A percentile compares a stretch with the other conserved stretches of the same genome.
phyloP scores from a whole-genome alignment of 1,140 invertebrate genomes.

The Diachasmimorpha longicaudata region DNA sequence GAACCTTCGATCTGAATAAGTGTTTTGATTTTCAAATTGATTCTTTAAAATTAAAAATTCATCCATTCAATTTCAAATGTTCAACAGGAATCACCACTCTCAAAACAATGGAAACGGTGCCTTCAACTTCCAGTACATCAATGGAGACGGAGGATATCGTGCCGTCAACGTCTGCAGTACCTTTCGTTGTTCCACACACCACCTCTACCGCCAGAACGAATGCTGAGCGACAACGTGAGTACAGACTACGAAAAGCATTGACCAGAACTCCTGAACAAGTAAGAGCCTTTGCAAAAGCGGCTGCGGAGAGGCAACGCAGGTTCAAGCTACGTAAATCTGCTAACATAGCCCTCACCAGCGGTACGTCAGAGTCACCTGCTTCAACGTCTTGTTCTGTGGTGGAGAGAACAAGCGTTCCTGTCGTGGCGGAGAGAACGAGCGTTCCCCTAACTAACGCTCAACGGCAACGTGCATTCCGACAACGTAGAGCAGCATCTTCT shows the following conservation, averaged over 20 bases:
- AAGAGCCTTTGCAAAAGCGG: not conserved
- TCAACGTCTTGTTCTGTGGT: not conserved
- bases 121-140: too few species aligned
- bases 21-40: too few species aligned
- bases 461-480: not conserved
- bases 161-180: not conserved
- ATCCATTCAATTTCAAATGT: too few species aligned
- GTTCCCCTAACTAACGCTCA: not conserved
- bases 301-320: not conserved
- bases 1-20: too few species aligned
- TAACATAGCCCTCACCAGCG: not conserved
- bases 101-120: too few species aligned
- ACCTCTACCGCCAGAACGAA: not conserved
- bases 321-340: slow-evolving; percentile 3
- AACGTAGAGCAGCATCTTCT: slow-evolving; percentile 1
- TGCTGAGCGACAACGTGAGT: slow-evolving; percentile 15
- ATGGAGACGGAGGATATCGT: not conserved
- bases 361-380: not conserved
- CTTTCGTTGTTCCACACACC: not conserved
- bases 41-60: too few species aligned
- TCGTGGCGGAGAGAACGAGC: too few species aligned
- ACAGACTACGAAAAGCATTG: slow-evolving; percentile 3
- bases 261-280: slow-evolving; percentile 7
- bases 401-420: too few species aligned
- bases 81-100: too few species aligned